These are phyloP conservation scores for Cossypha polioptera DNA, from an alignment of 2,797 vertebrate genomes.

Conservation along the genomic window DNA sequence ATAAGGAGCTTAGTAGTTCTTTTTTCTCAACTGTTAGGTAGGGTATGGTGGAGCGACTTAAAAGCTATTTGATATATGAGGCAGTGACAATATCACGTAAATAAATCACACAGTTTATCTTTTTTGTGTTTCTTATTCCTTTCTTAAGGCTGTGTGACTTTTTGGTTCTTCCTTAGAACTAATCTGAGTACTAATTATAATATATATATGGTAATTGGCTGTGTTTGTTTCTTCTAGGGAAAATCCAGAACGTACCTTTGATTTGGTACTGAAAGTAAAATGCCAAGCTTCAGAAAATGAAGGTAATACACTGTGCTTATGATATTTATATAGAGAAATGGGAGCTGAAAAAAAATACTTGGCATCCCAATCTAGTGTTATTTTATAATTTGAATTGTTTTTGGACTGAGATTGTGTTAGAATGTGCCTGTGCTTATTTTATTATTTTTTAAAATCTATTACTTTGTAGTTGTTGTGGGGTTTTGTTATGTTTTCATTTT, in stretches of 20 bases:
- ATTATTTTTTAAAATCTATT: neutral
- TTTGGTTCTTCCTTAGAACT: neutral
- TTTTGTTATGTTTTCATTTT: neutral
- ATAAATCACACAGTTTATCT: neutral
- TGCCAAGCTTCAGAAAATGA: slow-evolving; percentile 89
- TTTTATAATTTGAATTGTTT: neutral
- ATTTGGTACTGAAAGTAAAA: slow-evolving; percentile 92
- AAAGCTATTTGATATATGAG: neutral
- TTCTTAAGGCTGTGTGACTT: neutral
- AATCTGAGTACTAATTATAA: neutral
- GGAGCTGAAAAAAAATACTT: neutral
- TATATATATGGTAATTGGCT: neutral
- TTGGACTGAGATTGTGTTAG: neutral
- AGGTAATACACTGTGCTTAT: slow-evolving; percentile 72
- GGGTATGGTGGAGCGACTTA: neutral
- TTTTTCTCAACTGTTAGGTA: neutral
- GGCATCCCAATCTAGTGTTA: neutral
- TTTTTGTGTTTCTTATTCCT: neutral
- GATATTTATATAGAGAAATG: neutral
- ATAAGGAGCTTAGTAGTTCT: neutral
- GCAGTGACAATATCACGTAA: neutral
- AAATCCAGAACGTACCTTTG: slow-evolving; percentile 94
- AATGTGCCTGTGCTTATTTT: neutral
- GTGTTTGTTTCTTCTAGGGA: slow-evolving; percentile 80
- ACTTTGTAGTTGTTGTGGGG: neutral